Percentiles rank a stretch among this genome's conserved stretches.
Evolutionary conservation across 2,888 invertebrate species (phyloP).

Genomic region (Drosophila ustulata): DNA sequence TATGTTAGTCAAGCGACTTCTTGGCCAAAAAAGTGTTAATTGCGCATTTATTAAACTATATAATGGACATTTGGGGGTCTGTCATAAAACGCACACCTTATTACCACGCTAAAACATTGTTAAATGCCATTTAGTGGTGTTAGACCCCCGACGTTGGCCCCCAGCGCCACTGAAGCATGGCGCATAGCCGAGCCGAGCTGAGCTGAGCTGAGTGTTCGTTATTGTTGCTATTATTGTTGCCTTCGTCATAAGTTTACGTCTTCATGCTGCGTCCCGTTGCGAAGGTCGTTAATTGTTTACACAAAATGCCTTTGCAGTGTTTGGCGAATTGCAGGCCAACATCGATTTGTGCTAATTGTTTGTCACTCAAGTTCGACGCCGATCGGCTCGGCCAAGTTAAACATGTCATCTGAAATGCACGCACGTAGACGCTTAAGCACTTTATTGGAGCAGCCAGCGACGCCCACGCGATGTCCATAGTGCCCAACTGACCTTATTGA

Average conservation of each 20-base stretch:
- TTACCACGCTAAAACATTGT: slow-evolving; percentile 62
- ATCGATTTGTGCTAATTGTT: slow-evolving; percentile 67
- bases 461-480: slow-evolving; percentile 54
- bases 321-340: slow-evolving; percentile 44
- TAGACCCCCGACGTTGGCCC: slow-evolving; percentile 47
- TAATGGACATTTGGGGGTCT: slow-evolving; percentile 49
- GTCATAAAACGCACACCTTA: slow-evolving; percentile 61
- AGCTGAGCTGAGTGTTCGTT: not conserved
- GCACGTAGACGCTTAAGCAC: slow-evolving; percentile 62
- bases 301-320: slow-evolving; percentile 35
- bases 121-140: slow-evolving; percentile 52
- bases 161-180: slow-evolving; percentile 58
- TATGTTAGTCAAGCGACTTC: not conserved
- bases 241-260: slow-evolving; percentile 45
- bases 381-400: slow-evolving; percentile 51
- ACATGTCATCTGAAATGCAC: slow-evolving; percentile 57
- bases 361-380: slow-evolving; percentile 58
- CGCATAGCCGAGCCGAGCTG: not conserved
- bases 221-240: slow-evolving; percentile 16
- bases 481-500: slow-evolving; percentile 36
- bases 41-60: slow-evolving; percentile 61
- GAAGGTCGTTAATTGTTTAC: slow-evolving; percentile 58
- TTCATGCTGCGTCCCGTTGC: slow-evolving; percentile 61
- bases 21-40: slow-evolving; percentile 60
- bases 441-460: slow-evolving; percentile 49